Evolutionary conservation across 2,888 invertebrate species (phyloP), one percentile per base, ranked within the genome.

Genomic region (Caenorhabditis doughertyi): DNA sequence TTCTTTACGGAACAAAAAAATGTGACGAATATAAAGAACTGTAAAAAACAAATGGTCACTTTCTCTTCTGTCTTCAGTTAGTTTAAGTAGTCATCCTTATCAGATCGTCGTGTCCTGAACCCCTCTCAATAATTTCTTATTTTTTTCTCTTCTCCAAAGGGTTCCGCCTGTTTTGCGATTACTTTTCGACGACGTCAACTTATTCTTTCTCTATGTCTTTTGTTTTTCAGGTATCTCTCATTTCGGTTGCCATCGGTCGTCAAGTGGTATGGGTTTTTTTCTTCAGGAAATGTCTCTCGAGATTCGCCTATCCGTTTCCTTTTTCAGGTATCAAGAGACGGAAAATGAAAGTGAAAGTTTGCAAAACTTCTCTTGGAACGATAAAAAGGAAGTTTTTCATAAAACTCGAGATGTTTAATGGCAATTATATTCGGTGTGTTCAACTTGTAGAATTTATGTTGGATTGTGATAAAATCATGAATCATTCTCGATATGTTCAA

Each of bases 11-110:
- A 58, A 56, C 25, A 13, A 44, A 25, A 42, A 73, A 62, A 73
- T 9, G n/a, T 13, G 42, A 18, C 18, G n/a, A n/a, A 51, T n/a
- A 56, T 8, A 16, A 13, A 51, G 42, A 60, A 60, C 8, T 49
- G 25, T 27, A 49, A 62, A 51, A n/a, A 47, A 47, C 4, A 16
- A 16, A 32, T 9, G 16, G 21, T 21, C 39, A 27, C 25, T 51
- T 74, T 65, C 53, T 42, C 44, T 32, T 18, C 44, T 18, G 5
- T 16, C 18, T 42, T 13, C 13, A 49, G 1, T 11, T 8, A 0
- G 32, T 49, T 71, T 71, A 71, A 60, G 49, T 71, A 71, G 32
- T 56, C 56, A 70, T 71, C 32, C 58, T 71, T 71, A 71, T 71
- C 71, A 58, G 71, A 71, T 71, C 60, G 32, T 32, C 25, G 3